A percentile compares a stretch with the other conserved stretches of the same genome.
Evolutionary conservation across 2,113 vertebrate species (phyloP).

Genomic region (Marcusenius ussheri): DNA sequence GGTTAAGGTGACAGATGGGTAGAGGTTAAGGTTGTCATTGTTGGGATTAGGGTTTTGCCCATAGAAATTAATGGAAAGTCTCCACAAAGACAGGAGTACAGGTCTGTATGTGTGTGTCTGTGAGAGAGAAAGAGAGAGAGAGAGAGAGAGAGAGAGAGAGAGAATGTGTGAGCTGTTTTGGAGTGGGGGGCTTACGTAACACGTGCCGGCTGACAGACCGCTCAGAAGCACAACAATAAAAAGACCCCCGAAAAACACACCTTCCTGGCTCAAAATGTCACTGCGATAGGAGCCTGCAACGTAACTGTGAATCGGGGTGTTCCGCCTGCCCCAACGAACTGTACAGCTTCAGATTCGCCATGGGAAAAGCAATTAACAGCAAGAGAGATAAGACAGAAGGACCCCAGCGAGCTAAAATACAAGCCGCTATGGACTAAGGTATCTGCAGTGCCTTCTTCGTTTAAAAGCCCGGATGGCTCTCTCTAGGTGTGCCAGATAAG

Average conservation of each 20-base stretch:
- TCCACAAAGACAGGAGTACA: background rate
- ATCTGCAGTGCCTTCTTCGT: background rate
- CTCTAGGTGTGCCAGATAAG: background rate
- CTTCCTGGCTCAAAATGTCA: conserved; percentile 2
- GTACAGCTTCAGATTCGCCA: conserved; percentile 3
- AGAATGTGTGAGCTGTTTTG: background rate
- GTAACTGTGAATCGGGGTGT: conserved; percentile 15
- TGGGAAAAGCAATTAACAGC: conserved; percentile 11
- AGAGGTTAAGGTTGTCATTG: background rate
- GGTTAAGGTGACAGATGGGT: background rate
- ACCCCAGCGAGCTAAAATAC: conserved; percentile 4
- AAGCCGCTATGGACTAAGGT: background rate
- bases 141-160: background rate
- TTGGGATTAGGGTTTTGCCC: background rate
- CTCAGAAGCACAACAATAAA: conserved; percentile 5
- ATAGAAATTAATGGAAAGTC: background rate
- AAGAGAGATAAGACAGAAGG: conserved; percentile 2
- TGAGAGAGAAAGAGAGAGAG: background rate
- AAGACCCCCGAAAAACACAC: background rate
- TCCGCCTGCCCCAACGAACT: conserved; percentile 12
- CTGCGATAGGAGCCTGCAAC: conserved; percentile 7
- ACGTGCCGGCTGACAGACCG: conserved; percentile 1
- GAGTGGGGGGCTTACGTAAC: background rate
- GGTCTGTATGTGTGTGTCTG: background rate
- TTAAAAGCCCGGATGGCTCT: background rate